Evolutionary conservation across 1,140 invertebrate genomes (phyloP), one percentile per base, ranked within the genome.

Genomic region (Periplaneta americana): DNA sequence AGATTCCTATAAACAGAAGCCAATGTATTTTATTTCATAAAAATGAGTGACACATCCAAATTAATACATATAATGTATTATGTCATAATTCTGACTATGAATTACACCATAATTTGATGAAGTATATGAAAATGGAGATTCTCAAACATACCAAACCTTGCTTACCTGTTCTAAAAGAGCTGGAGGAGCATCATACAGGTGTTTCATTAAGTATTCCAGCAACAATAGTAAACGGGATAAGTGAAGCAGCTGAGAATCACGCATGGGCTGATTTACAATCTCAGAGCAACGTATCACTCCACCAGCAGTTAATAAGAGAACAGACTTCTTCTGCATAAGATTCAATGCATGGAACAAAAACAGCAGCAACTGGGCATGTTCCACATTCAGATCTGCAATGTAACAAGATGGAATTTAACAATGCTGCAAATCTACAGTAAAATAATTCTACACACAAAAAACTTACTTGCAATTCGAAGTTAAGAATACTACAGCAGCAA

Each of bases 171-270:
- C 94, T 11, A 96, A 87, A 75, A 96, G 88, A 35, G 91, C 91
- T 8, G 93, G 90, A 2, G 95, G 95, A 0, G 95, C 94, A 87
- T 98, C 97, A 86, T 99, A 99, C 31, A 99, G 89, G 90, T 98
- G 95, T 87, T 96, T 96, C 92, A 99, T 96, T 80, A 99, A 92
- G 85, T 99, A 99, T 86, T 99, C 98, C 82, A 99, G 92, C n/a
- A 99, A 90, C 18, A 98, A 90, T 32, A 98, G 89, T 36, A 99
- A 87, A 74, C 98, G 90, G 0, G 96, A 96, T 9, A 97, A 88
- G 85, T 96, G 92, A 82, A 98, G 91, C 31, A 98, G 91, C 86
- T 96, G 95, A 15, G 90, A 91, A 85, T 94, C 93, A 83, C 90
- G 89, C 86, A 92, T 89, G 18, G 85, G 74, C 5, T 82, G 80